phyloP scores from a whole-genome alignment of 2,888 invertebrate species.

The Enchytraeus crypticus region DNA sequence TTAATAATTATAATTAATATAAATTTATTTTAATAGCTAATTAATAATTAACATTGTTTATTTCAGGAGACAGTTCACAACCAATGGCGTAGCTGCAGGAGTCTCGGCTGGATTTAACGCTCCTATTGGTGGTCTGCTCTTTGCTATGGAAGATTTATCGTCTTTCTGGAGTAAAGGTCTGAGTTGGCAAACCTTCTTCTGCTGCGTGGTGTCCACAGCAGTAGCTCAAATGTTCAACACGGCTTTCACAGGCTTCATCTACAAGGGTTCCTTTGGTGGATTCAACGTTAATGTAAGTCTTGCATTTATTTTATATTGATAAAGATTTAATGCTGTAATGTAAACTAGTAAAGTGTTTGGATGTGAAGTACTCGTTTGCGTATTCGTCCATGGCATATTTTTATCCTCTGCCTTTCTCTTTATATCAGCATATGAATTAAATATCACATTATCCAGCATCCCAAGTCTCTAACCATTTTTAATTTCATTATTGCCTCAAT shows the following conservation, averaged over 20 bases:
- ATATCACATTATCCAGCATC: no score
- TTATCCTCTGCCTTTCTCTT: no score
- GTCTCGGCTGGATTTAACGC: conserved; percentile 43
- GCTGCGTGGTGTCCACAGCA: conserved; percentile 34
- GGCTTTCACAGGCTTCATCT: conserved; percentile 28
- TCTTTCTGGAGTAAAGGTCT: conserved; percentile 41
- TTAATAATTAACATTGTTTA: background rate
- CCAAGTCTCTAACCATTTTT: no score
- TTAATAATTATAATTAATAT: no score
- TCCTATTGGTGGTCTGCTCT: conserved; percentile 43
- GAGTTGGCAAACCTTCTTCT: conserved; percentile 44
- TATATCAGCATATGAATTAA: no score
- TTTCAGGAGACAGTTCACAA: conserved; percentile 29
- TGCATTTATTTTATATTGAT: no score
- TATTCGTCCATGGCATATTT: no score
- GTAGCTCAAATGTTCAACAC: conserved; percentile 28
- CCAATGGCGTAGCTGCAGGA: conserved; percentile 40
- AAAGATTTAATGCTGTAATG: no score
- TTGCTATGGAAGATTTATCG: conserved; percentile 45
- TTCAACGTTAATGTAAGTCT: conserved; percentile 24
- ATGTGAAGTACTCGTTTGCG: no score
- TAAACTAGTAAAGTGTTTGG: no score
- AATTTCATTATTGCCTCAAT: no score
- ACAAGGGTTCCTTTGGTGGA: conserved; percentile 26
- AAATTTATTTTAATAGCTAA: no score